A percentile compares a stretch with the other conserved stretches of the same genome.
phyloP scores from a whole-genome alignment of 2,888 invertebrate genomes.

The Tortrix viridana region DNA sequence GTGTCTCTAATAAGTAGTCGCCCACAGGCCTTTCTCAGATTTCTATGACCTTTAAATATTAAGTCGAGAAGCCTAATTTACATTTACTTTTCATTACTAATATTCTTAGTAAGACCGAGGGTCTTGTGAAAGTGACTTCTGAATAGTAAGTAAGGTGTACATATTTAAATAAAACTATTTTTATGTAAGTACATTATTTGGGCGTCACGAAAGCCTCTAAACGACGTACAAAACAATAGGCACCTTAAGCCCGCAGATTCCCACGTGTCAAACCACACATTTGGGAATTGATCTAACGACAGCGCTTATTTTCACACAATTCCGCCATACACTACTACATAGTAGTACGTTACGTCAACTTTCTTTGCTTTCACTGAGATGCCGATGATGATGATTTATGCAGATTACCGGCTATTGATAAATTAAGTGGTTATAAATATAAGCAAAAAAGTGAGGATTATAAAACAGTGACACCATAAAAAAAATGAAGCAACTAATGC shows the following conservation, averaged over 20 bases:
- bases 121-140: conserved; percentile 19
- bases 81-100: conserved; percentile 25
- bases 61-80: conserved; percentile 15
- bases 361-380: conserved; percentile 29
- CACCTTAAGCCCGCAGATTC: conserved; percentile 15
- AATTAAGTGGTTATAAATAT: background rate
- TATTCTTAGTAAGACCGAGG: background rate
- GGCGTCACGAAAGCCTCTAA: conserved; percentile 7
- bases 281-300: conserved; percentile 19
- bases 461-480: background rate
- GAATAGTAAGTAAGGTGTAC: background rate
- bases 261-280: conserved; percentile 19
- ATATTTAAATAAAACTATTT: background rate
- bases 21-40: conserved; percentile 15
- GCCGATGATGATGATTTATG: conserved; percentile 3
- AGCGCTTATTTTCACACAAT: conserved; percentile 7
- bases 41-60: conserved; percentile 26
- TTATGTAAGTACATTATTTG: background rate
- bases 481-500: background rate
- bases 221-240: conserved; percentile 23
- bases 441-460: background rate
- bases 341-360: conserved; percentile 5
- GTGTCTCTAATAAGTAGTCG: background rate
- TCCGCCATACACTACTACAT: background rate
- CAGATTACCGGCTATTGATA: background rate